Base-by-base conservation (phyloP, 1,140 invertebrate genomes). In the Eurosta solidaginis region DNA sequence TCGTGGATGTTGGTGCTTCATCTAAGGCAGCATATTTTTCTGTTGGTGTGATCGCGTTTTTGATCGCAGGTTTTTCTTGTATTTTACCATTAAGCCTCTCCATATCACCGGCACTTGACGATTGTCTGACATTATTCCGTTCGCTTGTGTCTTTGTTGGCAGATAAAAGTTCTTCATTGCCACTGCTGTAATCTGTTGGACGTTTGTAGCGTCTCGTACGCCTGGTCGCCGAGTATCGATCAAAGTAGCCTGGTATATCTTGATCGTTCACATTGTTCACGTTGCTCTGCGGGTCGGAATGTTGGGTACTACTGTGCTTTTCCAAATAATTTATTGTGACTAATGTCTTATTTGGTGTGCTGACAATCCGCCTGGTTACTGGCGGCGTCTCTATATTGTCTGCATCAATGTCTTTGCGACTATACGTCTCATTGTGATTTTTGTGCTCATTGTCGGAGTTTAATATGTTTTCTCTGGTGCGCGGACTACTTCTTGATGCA, bases 361-460 rank as follows among this genome's bases (percentile, higher is more conserved):
- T 33, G 2, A 90, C 89, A 59, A 84, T 85, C 82, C 93, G 91
- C 76, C 95, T 90, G 12, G 92, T 93, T 0, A 92, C 93, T 1
- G 95, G 95, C 5, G 95, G 95, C 5, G 95, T 96, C 89, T 96
- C 95, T 20, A 96, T 95, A 81, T 97, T 97, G 80, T 97, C 95
- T 3, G 94, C 94, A 85, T 97, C 95, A 12, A 96, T 95, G 84
- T 96, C 95, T 29, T 94, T 92, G 83, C 93, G 93, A 81, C 95
- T 93, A 80, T 82, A 89, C 88, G 80, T 91, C 85, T 81, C 88
- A 82, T 84, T 92, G 79, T 80, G 82, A 78, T 75, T 85, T 79
- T 81, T 84, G 81, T 80, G 82, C 76, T 82, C 83, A 75, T 81
- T 84, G 49, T 81, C 59, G 20, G 20, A 22, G 22, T 49, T 36